Base-by-base conservation (phyloP, 2,113 vertebrate species). In the Bambusicola thoracicus region DNA sequence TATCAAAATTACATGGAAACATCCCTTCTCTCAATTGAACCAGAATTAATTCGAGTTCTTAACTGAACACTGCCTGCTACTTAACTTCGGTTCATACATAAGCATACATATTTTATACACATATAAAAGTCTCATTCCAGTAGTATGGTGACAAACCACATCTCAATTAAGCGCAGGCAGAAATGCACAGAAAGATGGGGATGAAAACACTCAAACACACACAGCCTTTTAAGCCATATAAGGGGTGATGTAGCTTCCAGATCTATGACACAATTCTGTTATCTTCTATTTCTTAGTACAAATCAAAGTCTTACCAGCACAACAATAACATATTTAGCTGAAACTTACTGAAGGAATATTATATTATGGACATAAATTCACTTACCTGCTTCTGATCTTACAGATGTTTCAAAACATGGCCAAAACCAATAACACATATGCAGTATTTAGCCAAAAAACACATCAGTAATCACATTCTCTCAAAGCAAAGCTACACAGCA, bases 51-150 rank as follows among this genome's bases (percentile, higher is more conserved):
- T 38, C 22, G 12, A 65, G n/a, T 14, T 73, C 62, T n/a, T 74
- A n/a, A 80, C 49, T 48, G 24, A 79, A 65, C 27, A 6, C 40
- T 69, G 53, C 11, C 48, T 30, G 41, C 18, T 61, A 46, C 2
- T 30, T 46, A 19, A 40, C 40, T 63, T 49, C 30, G 0, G 0
- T 10, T 27, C 8, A 61, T 10, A 14, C 6, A 10, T 25, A 5
- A 14, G 0, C 8, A 8, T 8, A n/a, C n/a, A n/a, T n/a, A n/a
- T 69, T 16, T 25, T 81, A 29, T 1, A 59, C 2, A n/a, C 5
- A 18, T 2, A 56, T 4, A 55, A 43, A 77, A 55, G 24, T 6
- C 12, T 36, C 48, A 44, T 46, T 76, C 43, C 59, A 83, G 17
- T 8, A 48, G 25, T 11, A 62, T 66, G 25, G 74, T 7, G 21